Evolutionary conservation across 2,888 invertebrate species (phyloP), one percentile per base, ranked within the genome.

Genomic region (Amorpha juglandis): DNA sequence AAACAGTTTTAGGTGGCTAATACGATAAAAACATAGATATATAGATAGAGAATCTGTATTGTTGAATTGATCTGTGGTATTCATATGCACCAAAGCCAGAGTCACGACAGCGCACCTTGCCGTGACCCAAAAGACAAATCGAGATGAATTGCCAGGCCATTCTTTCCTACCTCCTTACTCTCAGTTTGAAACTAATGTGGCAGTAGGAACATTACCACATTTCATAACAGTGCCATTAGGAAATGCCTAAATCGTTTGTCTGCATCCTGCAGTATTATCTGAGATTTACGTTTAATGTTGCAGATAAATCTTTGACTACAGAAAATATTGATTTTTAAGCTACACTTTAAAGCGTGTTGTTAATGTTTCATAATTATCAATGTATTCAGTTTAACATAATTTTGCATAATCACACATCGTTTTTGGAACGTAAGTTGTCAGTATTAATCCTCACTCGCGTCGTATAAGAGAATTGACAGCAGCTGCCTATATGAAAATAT

Each of bases 81-180:
- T 78, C 76, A 76, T 76, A 74, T 74, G 75, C 74, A 70, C 77
- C 70, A 19, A 68, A 72, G 70, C 73, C 72, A 70, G 64, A 89
- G 91, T 90, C 90, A 91, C 90, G 90, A 87, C 78, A 70, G 76
- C 76, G 77, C 77, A 74, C 76, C 73, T 78, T 74, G 79, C 86
- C 88, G 88, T 91, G 91, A 90, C 90, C 88, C 77, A 78, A 72
- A 77, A 79, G 90, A 92, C 92, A 92, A 92, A 92, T 92, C 92
- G 88, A 89, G 89, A 92, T 90, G 91, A 91, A 91, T 91, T 90
- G 87, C 83, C 76, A 67, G 77, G 77, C 77, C 79, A 86, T 86
- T 88, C 86, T 84, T 87, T 83, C 80, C 78, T 76, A 73, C 77
- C 73, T 80, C 74, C 71, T 72, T 69, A 68, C 68, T 69, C 68